A percentile compares a stretch with the other conserved stretches of the same genome.
Conservation (phyloP, 2,888 invertebrate genomes). For the Endomychus coccineus region DNA sequence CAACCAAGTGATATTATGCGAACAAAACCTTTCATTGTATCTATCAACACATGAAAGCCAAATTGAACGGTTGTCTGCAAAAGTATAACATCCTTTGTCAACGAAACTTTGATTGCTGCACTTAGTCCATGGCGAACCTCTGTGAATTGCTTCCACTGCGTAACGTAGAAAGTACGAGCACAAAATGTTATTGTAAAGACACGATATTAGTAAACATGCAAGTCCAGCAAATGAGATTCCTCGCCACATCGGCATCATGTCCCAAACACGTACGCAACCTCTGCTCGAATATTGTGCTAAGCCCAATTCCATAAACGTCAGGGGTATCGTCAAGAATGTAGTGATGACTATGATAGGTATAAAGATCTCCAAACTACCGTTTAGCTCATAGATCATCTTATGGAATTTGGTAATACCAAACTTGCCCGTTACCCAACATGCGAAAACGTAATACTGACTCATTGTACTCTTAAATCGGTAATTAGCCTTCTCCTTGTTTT, state of each 20-base stretch:
- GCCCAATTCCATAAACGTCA: slow-evolving; percentile 6
- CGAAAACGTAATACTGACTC: not conserved
- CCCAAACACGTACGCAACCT: slow-evolving; percentile 9
- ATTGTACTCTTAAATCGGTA: slow-evolving; percentile 4
- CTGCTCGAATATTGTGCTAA: slow-evolving; percentile 11
- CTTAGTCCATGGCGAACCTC: slow-evolving; percentile 5
- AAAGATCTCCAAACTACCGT: slow-evolving; percentile 3
- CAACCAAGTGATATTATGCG: slow-evolving; percentile 1
- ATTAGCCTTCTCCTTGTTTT: not conserved
- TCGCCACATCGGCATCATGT: slow-evolving; percentile 8
- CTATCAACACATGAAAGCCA: slow-evolving; percentile 4
- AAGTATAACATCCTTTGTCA: slow-evolving; percentile 4
- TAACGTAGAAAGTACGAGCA: slow-evolving; percentile 7
- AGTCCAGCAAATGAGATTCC: slow-evolving; percentile 7
- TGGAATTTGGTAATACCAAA: not conserved
- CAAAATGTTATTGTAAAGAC: not conserved
- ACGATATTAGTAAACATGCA: not conserved
- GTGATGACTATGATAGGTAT: not conserved
- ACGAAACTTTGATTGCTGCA: slow-evolving; percentile 8
- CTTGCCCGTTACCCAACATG: slow-evolving; percentile 4
- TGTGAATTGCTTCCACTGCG: not conserved
- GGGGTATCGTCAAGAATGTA: slow-evolving; percentile 7
- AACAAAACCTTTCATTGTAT: slow-evolving; percentile 4
- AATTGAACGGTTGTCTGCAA: slow-evolving; percentile 5
- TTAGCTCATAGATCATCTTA: not conserved